These are phyloP conservation scores for Drepana arcuata DNA, from an alignment of 1,140 invertebrate genomes.

Conservation along the genomic window DNA sequence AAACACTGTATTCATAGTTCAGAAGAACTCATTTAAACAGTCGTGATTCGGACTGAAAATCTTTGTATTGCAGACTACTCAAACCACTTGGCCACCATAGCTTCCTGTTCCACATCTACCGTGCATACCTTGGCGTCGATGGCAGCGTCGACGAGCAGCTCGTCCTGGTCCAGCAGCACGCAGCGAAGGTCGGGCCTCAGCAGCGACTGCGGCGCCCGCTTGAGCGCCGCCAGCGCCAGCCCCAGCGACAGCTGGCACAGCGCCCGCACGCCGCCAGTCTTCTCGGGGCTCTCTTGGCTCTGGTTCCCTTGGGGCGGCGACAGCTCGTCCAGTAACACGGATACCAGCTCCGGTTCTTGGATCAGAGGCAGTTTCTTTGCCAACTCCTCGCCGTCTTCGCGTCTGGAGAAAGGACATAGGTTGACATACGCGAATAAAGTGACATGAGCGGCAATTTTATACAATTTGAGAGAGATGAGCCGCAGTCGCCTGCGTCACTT, in stretches of 20 bases:
- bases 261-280: constrained; percentile 77
- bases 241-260: constrained; percentile 86
- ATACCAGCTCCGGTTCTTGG: constrained; percentile 77
- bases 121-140: constrained; percentile 85
- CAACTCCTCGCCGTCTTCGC: constrained; percentile 78
- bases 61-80: no score
- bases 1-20: no score
- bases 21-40: no score
- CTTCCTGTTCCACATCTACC: no score
- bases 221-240: constrained; percentile 84
- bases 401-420: no score
- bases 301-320: constrained; percentile 58
- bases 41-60: no score
- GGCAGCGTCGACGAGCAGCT: constrained; percentile 81
- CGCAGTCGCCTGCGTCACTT: no score
- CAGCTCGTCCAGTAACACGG: constrained; percentile 67
- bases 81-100: no score
- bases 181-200: constrained; percentile 25
- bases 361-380: constrained; percentile 82
- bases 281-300: constrained; percentile 60
- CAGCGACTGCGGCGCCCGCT: constrained; percentile 70
- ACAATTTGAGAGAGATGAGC: no score
- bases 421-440: no score
- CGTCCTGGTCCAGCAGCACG: constrained; percentile 80
- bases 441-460: no score